Conservation (phyloP, 2,797 vertebrate species). For the Clarias fuscus region DNA sequence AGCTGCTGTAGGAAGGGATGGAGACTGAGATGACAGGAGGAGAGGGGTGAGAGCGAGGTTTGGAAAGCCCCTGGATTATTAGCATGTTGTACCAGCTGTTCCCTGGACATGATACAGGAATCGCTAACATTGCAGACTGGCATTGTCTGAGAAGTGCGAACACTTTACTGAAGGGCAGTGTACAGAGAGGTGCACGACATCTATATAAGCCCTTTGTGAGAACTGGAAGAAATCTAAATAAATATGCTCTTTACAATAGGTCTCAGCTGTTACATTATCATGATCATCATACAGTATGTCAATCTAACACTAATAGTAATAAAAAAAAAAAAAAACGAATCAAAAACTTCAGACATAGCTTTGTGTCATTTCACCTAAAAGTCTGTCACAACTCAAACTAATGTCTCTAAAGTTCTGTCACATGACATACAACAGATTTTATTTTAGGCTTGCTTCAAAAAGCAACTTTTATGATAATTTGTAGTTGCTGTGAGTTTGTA, state of each 20-base stretch:
- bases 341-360: too few species aligned
- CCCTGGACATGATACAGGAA: neutral
- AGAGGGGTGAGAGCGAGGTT: constrained; percentile 50
- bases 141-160: constrained; percentile 49
- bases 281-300: constrained; percentile 11
- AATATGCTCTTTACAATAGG: neutral
- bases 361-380: neutral
- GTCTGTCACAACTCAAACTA: neutral
- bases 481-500: neutral
- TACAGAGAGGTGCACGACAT: neutral
- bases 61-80: constrained; percentile 52
- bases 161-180: neutral
- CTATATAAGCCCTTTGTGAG: neutral
- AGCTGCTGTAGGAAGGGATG: constrained; percentile 49
- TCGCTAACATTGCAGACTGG: constrained; percentile 68
- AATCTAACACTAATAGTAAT: neutral
- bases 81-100: constrained; percentile 69
- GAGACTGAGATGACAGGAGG: constrained; percentile 49
- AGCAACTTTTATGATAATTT: neutral
- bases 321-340: neutral
- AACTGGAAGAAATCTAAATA: neutral
- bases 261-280: neutral
- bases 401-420: neutral
- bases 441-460: neutral
- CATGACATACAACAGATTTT: neutral